phyloP scores from a whole-genome alignment of 2,888 invertebrate genomes.

The Polymixis lichenea region DNA sequence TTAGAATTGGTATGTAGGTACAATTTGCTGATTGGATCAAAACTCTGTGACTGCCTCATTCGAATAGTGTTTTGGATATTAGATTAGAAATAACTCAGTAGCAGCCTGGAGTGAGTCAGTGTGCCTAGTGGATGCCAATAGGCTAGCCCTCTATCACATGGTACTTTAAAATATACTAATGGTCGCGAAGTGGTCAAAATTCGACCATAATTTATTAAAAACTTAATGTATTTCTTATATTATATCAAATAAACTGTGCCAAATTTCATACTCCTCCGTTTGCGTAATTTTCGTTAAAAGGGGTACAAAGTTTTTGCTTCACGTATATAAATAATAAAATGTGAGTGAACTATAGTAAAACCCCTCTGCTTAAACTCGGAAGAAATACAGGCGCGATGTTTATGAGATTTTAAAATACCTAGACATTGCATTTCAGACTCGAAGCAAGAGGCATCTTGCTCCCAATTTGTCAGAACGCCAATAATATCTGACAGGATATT shows the following conservation, averaged over 20 bases:
- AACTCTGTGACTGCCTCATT: neutral
- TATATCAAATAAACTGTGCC: too few relatives aligned
- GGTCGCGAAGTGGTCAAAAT: too few relatives aligned
- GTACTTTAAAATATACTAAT: neutral
- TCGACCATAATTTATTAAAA: too few relatives aligned
- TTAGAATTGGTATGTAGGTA: neutral
- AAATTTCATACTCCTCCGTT: too few relatives aligned
- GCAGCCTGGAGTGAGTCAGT: neutral
- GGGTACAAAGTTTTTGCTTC: too few relatives aligned
- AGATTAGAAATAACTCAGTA: neutral
- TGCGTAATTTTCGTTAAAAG: too few relatives aligned
- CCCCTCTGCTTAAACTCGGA: too few relatives aligned
- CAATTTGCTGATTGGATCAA: neutral
- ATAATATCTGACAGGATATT: neutral
- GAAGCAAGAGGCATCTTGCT: neutral
- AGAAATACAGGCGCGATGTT: neutral
- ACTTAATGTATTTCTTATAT: too few relatives aligned
- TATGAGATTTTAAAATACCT: neutral
- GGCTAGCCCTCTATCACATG: neutral
- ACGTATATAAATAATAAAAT: neutral
- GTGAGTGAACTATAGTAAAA: neutral
- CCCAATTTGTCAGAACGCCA: too few relatives aligned
- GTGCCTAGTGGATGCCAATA: neutral
- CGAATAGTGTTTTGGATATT: neutral
- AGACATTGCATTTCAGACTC: neutral